Evolutionary conservation across 2,888 invertebrate genomes (phyloP).

Genomic region (Ischnus inquisitorius): DNA sequence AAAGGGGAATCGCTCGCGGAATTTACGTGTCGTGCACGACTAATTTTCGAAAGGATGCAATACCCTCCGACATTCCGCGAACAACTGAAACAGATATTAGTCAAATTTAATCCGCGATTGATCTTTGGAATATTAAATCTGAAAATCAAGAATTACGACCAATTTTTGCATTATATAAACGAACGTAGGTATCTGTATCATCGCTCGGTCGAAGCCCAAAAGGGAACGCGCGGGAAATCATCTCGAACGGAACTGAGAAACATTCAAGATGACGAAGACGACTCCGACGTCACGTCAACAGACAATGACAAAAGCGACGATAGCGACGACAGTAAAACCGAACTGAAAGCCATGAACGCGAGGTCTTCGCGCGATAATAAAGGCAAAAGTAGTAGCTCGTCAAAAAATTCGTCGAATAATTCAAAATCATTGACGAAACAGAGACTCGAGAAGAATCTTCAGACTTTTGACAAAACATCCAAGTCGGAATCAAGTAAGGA

Average conservation of each 20-base stretch:
- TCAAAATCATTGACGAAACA: not conserved
- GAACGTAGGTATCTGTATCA: not conserved
- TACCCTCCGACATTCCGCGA: constrained; percentile 35
- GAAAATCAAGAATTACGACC: not conserved
- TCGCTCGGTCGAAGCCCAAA: not conserved
- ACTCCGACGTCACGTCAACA: not conserved
- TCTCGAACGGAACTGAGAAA: not conserved
- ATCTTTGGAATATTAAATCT: constrained; percentile 26
- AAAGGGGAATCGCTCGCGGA: constrained; percentile 50
- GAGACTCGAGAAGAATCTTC: not conserved
- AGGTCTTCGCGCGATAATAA: not conserved
- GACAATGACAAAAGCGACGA: not conserved
- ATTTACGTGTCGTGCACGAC: constrained; percentile 52
- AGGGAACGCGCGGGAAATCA: not conserved
- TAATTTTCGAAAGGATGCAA: constrained; percentile 56
- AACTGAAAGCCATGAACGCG: not conserved
- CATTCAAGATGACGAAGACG: not conserved
- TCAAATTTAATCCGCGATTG: constrained; percentile 53
- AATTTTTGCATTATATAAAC: not conserved
- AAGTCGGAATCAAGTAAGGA: no score
- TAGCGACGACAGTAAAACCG: not conserved
- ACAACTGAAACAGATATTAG: constrained; percentile 50
- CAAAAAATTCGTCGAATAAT: not conserved
- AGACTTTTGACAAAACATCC: not conserved
- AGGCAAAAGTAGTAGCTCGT: not conserved